Conservation (phyloP, 2,888 invertebrate species). For the Neuroscelio doddi region DNA sequence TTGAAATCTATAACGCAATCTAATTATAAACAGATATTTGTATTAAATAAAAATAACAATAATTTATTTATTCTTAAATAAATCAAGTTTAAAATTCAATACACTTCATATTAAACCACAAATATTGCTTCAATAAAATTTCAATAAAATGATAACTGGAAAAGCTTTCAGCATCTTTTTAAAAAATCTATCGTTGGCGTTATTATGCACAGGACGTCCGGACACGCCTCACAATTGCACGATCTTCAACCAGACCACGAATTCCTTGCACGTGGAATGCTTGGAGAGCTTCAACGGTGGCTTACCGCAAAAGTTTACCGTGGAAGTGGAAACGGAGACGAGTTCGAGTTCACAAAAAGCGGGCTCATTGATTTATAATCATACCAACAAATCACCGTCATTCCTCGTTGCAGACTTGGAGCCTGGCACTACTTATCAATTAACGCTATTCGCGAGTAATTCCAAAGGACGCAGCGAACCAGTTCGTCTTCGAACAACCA, state of each 20-base stretch:
- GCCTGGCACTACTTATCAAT: slow-evolving; percentile 80
- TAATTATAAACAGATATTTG: too few relatives aligned
- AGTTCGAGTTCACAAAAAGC: slow-evolving; percentile 74
- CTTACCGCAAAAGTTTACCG: slow-evolving; percentile 81
- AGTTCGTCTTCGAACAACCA: slow-evolving; percentile 79
- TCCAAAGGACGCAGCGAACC: slow-evolving; percentile 81
- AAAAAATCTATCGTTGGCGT: slow-evolving; percentile 8
- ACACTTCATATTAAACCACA: too few relatives aligned
- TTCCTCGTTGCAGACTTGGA: slow-evolving; percentile 80
- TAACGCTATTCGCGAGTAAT: slow-evolving; percentile 81
- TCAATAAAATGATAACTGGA: too few relatives aligned
- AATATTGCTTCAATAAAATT: too few relatives aligned
- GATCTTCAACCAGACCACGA: slow-evolving; percentile 82
- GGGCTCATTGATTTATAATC: slow-evolving; percentile 75
- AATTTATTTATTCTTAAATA: too few relatives aligned
- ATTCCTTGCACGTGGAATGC: slow-evolving; percentile 82
- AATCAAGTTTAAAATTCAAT: too few relatives aligned
- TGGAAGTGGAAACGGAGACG: slow-evolving; percentile 76
- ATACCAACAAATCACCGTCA: slow-evolving; percentile 76
- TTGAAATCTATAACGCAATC: too few relatives aligned
- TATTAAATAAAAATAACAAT: too few relatives aligned
- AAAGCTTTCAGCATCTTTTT: too few relatives aligned
- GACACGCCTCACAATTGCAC: slow-evolving; percentile 83
- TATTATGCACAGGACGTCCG: slow-evolving; percentile 77
- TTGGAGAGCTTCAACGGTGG: slow-evolving; percentile 85